Evolutionary conservation across 64 coral and sea anemone genomes (phyloP).

Genomic region (Dendronephthya gigantea): DNA sequence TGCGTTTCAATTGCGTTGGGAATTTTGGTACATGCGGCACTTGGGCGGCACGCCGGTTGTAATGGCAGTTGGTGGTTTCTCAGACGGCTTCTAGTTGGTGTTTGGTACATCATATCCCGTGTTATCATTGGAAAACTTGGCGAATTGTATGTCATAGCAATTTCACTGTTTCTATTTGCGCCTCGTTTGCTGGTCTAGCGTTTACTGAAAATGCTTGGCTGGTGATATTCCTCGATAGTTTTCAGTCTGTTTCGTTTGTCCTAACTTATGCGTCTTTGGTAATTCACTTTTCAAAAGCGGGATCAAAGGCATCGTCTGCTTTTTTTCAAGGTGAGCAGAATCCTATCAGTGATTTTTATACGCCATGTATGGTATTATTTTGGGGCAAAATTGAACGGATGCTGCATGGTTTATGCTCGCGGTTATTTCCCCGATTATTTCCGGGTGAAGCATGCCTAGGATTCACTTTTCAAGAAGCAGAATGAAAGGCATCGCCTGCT

Average conservation of each 20-base stretch:
- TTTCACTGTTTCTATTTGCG: background rate
- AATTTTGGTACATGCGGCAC: background rate
- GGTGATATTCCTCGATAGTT: background rate
- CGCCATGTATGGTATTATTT: no score
- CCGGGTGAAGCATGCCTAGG: no score
- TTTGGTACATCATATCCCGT: background rate
- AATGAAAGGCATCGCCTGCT: no score
- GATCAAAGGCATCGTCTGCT: background rate
- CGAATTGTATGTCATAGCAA: background rate
- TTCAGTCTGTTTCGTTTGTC: background rate
- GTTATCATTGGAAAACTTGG: background rate
- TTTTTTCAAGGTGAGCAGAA: background rate
- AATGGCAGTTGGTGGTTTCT: background rate
- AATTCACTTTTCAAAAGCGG: background rate
- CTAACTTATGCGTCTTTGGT: background rate
- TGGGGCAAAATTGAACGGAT: no score
- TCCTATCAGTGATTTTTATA: no score
- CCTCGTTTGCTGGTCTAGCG: background rate
- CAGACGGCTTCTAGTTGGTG: background rate
- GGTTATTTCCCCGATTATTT: no score
- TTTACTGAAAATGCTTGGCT: background rate
- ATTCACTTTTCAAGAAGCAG: no score
- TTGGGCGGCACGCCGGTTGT: background rate
- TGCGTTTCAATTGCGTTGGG: background rate
- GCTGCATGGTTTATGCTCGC: no score